Conservation (phyloP, 2,113 vertebrate species). For the Ceyx cyanopectus region DNA sequence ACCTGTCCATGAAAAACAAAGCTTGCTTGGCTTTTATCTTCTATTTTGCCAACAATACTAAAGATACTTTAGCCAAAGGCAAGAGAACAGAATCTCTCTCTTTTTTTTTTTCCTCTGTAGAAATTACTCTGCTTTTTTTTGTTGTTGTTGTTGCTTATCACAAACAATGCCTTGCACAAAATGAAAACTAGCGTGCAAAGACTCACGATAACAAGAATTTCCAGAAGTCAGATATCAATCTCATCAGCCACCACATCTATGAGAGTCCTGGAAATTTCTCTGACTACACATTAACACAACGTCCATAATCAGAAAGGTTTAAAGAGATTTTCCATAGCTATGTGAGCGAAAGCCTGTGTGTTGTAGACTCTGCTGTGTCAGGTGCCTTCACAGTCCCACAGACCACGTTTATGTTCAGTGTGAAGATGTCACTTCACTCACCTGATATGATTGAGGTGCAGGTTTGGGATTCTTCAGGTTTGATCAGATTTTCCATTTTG, state of each 20-base stretch:
- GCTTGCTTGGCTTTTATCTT: neutral
- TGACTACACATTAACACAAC: neutral
- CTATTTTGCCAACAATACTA: neutral
- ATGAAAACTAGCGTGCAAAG: neutral
- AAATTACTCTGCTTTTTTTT: neutral
- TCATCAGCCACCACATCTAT: neutral
- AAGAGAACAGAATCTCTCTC: neutral
- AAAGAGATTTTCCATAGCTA: neutral
- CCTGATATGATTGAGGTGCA: neutral
- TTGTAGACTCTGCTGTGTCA: neutral
- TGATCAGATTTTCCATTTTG: neutral
- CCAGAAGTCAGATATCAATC: neutral
- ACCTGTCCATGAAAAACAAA: neutral
- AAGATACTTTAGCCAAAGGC: neutral
- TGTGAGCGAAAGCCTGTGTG: fast-evolving
- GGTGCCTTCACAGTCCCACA: neutral
- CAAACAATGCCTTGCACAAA: neutral
- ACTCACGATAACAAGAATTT: neutral
- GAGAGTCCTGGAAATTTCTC: neutral
- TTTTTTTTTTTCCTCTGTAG: neutral
- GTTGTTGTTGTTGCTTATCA: neutral
- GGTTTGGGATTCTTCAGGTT: neutral
- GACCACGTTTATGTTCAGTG: neutral
- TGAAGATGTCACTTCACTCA: neutral
- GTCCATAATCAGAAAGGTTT: neutral